A percentile compares a stretch with the other conserved stretches of the same genome.
Conservation (phyloP, 35 echinoderm and acorn worm genomes). For the Eucidaris tribuloides region DNA sequence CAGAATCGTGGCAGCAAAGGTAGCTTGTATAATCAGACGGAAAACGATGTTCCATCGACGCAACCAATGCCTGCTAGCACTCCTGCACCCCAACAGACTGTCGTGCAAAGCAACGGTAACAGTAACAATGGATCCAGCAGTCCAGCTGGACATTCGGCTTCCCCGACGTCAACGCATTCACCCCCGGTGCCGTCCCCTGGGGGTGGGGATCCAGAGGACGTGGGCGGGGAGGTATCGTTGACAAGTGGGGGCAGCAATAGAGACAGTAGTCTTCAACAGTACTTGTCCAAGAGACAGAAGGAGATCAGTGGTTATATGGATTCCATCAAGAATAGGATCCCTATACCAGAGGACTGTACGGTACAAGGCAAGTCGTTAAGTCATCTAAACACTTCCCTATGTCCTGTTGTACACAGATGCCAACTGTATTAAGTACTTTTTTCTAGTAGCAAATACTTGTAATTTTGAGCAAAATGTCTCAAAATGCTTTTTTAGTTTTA, state of each 20-base stretch:
- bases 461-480: no score
- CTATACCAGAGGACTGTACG: slow-evolving; percentile 83
- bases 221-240: neutral
- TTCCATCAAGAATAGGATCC: slow-evolving; percentile 83
- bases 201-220: neutral
- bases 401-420: no score
- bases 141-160: neutral
- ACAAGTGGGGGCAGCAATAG: slow-evolving; percentile 39
- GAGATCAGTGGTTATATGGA: slow-evolving; percentile 96
- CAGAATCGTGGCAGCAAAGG: slow-evolving; percentile 24
- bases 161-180: neutral
- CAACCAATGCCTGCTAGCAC: neutral
- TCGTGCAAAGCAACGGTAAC: neutral
- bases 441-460: no score
- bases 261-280: slow-evolving; percentile 93
- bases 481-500: no score
- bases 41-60: no score
- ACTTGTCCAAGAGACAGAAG: slow-evolving; percentile 79
- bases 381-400: no score
- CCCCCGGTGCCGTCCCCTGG: no score
- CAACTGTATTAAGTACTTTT: no score
- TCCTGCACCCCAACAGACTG: neutral
- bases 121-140: neutral
- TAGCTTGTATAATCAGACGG: no score
- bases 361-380: slow-evolving; percentile 69